Percentiles rank a stretch among this genome's conserved stretches.
Conservation (phyloP, 2,888 invertebrate species). For the Diabrotica balteata region DNA sequence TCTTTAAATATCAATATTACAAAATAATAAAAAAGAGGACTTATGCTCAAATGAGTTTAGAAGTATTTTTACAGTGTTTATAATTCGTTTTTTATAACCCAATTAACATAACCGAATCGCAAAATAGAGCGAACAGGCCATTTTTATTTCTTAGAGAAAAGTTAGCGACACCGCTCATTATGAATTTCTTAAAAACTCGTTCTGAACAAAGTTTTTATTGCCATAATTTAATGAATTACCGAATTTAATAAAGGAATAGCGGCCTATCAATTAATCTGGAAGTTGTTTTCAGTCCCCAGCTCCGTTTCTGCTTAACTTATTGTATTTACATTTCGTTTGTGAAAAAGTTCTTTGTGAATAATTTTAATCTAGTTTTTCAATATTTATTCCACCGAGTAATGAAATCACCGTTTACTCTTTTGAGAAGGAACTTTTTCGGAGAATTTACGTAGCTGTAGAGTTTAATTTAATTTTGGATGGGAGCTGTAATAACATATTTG, state of each 20-base stretch:
- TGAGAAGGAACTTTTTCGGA: no score
- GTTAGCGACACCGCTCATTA: constrained; percentile 47
- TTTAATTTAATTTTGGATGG: no score
- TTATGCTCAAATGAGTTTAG: neutral
- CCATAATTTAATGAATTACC: constrained; percentile 49
- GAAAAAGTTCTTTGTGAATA: constrained; percentile 34
- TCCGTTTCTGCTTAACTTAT: constrained; percentile 39
- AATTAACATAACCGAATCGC: constrained; percentile 59
- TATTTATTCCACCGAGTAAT: constrained; percentile 44
- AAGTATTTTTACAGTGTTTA: constrained; percentile 52
- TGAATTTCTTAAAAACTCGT: constrained; percentile 50
- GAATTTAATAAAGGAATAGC: constrained; percentile 44
- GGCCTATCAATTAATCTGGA: constrained; percentile 42
- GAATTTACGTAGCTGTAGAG: no score
- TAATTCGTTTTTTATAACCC: constrained; percentile 53
- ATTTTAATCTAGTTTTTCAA: constrained; percentile 29
- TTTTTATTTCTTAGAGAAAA: constrained; percentile 44
- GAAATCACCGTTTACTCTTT: constrained; percentile 22
- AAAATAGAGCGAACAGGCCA: constrained; percentile 48
- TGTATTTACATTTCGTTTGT: constrained; percentile 41
- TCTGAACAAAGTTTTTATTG: constrained; percentile 47
- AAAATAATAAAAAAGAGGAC: neutral
- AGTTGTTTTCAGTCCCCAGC: constrained; percentile 36
- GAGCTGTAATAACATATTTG: no score
- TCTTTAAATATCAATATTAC: neutral